Conservation (phyloP, 2,797 vertebrate species). For the Enteromius fasciolatus region DNA sequence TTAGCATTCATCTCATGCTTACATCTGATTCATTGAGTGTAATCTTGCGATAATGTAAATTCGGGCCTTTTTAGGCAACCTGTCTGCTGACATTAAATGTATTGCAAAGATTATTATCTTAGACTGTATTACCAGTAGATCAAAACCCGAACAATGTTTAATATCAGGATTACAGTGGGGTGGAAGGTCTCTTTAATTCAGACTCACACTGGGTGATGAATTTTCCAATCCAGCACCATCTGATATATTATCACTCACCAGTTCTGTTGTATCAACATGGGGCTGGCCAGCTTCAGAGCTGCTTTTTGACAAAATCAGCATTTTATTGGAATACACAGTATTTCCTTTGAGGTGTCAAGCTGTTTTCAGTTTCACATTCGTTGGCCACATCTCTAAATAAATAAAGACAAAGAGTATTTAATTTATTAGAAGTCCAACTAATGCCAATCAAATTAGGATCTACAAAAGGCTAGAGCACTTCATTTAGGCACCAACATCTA, state of each 20-base stretch:
- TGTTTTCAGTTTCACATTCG: neutral
- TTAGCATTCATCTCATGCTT: conserved; percentile 28
- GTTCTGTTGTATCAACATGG: conserved; percentile 24
- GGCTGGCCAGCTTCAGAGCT: conserved; percentile 8
- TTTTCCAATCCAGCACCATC: conserved; percentile 18
- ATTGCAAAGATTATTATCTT: conserved; percentile 31
- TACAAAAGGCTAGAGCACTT: neutral
- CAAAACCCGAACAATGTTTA: conserved; percentile 29
- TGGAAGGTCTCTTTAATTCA: conserved; percentile 1
- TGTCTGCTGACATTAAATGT: conserved; percentile 24
- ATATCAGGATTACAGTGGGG: conserved; percentile 27
- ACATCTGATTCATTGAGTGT: conserved; percentile 16
- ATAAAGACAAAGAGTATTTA: neutral
- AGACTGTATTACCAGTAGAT: conserved; percentile 21
- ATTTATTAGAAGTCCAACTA: neutral
- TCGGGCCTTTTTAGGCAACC: conserved; percentile 24
- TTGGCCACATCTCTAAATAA: neutral
- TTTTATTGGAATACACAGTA: conserved; percentile 14
- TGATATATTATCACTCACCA: conserved; percentile 24
- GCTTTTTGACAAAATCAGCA: conserved; percentile 21
- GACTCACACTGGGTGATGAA: conserved; percentile 27
- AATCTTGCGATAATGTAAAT: conserved; percentile 41
- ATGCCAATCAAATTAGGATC: neutral
- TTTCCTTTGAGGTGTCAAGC: conserved; percentile 11
- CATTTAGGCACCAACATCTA: conserved; percentile 31